phyloP scores from a whole-genome alignment of 2,797 vertebrate genomes.

The Garrulus glandarius region DNA sequence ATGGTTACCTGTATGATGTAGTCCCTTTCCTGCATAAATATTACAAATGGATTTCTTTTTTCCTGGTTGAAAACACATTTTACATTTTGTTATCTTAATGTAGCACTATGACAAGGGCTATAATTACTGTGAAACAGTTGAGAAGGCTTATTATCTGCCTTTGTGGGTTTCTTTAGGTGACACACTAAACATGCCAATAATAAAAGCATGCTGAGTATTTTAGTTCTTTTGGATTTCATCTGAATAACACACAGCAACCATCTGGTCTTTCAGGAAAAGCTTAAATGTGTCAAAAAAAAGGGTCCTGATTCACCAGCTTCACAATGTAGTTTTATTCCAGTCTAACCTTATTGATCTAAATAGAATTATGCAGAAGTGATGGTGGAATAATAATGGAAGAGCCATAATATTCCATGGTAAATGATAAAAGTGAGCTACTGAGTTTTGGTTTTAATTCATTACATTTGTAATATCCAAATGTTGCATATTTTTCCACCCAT shows the following conservation, averaged over 20 bases:
- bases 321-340: not conserved
- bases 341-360: conserved; percentile 8
- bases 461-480: not conserved
- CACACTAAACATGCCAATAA: conserved; percentile 39
- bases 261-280: conserved; percentile 57
- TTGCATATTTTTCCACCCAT: not conserved
- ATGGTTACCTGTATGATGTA: not conserved
- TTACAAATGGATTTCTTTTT: not conserved
- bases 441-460: not conserved
- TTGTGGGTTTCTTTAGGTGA: conserved; percentile 46
- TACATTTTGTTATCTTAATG: conserved; percentile 47
- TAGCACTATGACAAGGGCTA: conserved; percentile 18
- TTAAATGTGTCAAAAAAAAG: conserved; percentile 53
- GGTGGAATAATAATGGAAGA: not conserved
- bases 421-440: not conserved
- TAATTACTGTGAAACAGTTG: conserved; percentile 52
- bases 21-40: not conserved
- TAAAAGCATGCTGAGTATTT: conserved; percentile 32
- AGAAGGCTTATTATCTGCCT: conserved; percentile 52
- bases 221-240: conserved; percentile 48
- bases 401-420: not conserved
- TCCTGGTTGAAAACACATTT: not conserved
- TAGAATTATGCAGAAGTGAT: not conserved
- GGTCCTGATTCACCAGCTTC: conserved; percentile 10
- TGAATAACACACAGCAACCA: conserved; percentile 56